Percentiles rank a stretch among this genome's conserved stretches.
These are phyloP conservation scores for Bradynema listronoti DNA, from an alignment of 1,140 invertebrate species.

Conservation along the genomic window DNA sequence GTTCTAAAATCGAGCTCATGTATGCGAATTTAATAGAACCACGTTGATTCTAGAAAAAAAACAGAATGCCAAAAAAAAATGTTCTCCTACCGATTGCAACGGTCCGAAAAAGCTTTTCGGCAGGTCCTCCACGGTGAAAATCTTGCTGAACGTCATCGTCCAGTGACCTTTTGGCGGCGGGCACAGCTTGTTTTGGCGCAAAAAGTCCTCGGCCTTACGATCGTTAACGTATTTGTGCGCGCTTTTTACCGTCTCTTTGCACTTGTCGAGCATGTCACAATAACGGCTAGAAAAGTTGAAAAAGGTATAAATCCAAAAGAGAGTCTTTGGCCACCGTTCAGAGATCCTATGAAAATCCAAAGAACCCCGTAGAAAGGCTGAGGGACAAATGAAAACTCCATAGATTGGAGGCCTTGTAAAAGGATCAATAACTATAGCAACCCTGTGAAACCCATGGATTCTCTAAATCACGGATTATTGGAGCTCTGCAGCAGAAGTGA, in stretches of 20 bases:
- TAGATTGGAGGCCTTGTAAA: no score
- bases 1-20: constrained; percentile 37
- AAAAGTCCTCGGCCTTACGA: constrained; percentile 43
- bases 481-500: no score
- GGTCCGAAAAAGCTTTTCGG: constrained; percentile 58
- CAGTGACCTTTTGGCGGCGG: constrained; percentile 56
- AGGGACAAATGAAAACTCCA: not conserved
- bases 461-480: no score
- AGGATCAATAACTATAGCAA: no score
- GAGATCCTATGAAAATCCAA: no score
- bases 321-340: no score
- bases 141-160: constrained; percentile 58
- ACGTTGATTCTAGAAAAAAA: no score
- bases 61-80: not conserved
- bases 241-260: constrained; percentile 56
- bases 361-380: no score
- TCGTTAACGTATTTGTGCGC: constrained; percentile 54
- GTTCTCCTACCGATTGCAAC: constrained; percentile 48
- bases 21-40: no score
- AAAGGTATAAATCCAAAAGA: no score
- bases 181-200: constrained; percentile 50
- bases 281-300: constrained; percentile 57
- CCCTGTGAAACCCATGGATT: no score
- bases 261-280: constrained; percentile 57
- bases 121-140: constrained; percentile 56